Conservation (phyloP, 1,140 invertebrate species). For the Temnothorax longispinosus region DNA sequence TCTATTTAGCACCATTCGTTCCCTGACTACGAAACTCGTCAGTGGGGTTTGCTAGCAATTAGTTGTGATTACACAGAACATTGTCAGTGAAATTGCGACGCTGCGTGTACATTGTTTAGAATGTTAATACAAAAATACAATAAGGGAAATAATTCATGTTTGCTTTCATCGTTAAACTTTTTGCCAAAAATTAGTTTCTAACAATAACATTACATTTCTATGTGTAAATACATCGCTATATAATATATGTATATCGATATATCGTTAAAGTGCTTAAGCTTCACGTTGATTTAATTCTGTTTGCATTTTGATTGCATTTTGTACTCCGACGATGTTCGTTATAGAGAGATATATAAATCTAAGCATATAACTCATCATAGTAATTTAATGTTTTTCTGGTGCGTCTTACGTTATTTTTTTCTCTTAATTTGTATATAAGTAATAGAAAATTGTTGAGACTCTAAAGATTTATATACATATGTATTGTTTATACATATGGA, state of each 20-base stretch:
- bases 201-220: not conserved
- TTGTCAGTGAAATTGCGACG: not conserved
- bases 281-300: not conserved
- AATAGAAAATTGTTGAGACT: slow-evolving; percentile 11
- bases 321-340: slow-evolving; percentile 33
- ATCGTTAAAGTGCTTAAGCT: not conserved
- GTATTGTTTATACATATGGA: too few species aligned
- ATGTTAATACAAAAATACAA: slow-evolving; percentile 15
- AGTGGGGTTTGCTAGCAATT: not conserved
- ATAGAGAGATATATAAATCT: slow-evolving; percentile 38
- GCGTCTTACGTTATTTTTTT: not conserved
- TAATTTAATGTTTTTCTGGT: not conserved
- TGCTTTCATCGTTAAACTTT: not conserved
- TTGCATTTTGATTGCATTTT: slow-evolving; percentile 47
- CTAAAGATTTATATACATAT: not conserved
- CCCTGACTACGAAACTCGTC: not conserved
- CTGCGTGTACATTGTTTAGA: not conserved
- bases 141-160: not conserved
- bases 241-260: not conserved
- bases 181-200: not conserved
- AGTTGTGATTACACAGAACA: not conserved
- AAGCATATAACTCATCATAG: not conserved
- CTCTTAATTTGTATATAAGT: not conserved
- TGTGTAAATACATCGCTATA: not conserved
- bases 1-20: not conserved